Base-by-base conservation (phyloP, 92 coral and sea anemone species). In the Siderastrea siderea region DNA sequence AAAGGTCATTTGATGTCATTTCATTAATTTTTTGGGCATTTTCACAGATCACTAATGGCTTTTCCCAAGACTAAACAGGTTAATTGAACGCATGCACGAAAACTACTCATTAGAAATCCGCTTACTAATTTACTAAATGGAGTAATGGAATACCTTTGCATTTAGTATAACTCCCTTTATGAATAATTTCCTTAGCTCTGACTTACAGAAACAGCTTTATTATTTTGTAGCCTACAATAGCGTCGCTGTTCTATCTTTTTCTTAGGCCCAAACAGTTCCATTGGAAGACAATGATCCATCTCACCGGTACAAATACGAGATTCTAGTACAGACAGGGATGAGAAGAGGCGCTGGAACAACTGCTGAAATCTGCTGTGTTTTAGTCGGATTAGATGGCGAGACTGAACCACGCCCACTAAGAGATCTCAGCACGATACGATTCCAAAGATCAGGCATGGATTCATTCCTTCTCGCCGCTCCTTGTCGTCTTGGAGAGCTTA, bases 321-420 rank as follows among this genome's bases (percentile, higher is more conserved):
- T 98, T 75, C 90, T 96, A 48, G 93, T 95, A 4, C 92, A 87
- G 58, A 98, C 99, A 16, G 99, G 99, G 0, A 86, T 87, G 75
- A 83, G 85, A 9, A 88, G 83, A 38, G 82, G 84, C 50, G 96
- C 99, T 2, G 98, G 98, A 1, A 95, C 97, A 44, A 86, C 96
- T 0, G 91, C 99, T 0, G 88, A 91, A 60, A 95, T 98, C 9
- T 91, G 89, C 55, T 92, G 95, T 57, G 82, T 90, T 68, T 82
- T 98, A 12, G 79, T 84, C 47, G 99, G 99, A 48, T 84, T 95
- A 47, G 86, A 92, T 38, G 91, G 91, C 6, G 87, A 92, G 47
- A 94, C 92, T 17, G 89, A 88, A 6, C 86, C 95, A 7, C 92
- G 98, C 51, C 82, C 57, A 12, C 87, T 98, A 1, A 84, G 92